Evolutionary conservation across 2,888 invertebrate genomes (phyloP), one percentile per base, ranked within the genome.

Genomic region (Thera britannica): DNA sequence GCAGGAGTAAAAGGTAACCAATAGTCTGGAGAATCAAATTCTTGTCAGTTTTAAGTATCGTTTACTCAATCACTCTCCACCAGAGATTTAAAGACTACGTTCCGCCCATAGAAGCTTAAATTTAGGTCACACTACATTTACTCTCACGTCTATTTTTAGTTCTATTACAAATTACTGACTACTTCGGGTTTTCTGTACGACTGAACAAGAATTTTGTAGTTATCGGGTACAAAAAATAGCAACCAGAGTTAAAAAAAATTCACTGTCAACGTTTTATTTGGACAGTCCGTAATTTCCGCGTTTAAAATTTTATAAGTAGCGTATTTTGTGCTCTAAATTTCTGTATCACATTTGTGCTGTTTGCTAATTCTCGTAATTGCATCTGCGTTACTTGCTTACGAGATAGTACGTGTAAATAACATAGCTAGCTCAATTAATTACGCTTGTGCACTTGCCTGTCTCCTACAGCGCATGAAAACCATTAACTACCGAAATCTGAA

Each of bases 71-170:
- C 23, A 36, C 12, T 8, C 58, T 62, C 5, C 9, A 48, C 34
- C 34, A 35, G 38, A 46, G 54, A 52, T 44, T 44, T 12, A 38
- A 38, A 38, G 52, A n/a, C 35, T 46, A 44, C 58, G 52, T 58
- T 51, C 52, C 49, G n/a, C n/a, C 41, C 49, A 60, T 67, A 60
- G 59, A 63, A 60, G 56, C 34, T 58, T 44, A 54, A 65, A 65
- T 68, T 68, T 68, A 23, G 62, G 68, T 58, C 55, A 68, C 46
- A 44, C 57, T 55, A 49, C 48, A 63, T 54, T 62, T 62, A 62
- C 61, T 57, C 62, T 61, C 56, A 55, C 35, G 46, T 48, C 51
- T 68, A 58, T 65, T 52, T 68, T 65, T 63, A 63, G 67, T 35
- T 58, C 56, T 57, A 11, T 48, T 11, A 48, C n/a, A 48, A 48